Conservation (phyloP, 2,888 invertebrate species). For the Erpobdella octoculata region DNA sequence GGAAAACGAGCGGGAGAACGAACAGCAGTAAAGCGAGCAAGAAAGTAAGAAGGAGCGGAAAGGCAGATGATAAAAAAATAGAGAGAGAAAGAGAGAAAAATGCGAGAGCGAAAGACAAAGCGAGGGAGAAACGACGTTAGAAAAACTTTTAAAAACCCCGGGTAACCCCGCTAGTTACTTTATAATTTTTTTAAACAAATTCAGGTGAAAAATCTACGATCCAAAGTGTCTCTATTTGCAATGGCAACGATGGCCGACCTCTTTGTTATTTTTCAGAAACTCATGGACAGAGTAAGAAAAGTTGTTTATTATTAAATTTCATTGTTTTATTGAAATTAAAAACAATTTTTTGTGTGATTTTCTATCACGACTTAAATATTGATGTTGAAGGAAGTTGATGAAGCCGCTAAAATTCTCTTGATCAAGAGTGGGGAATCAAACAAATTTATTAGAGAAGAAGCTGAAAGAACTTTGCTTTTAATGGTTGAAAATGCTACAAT, state of each 20-base stretch:
- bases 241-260: slow-evolving; percentile 7
- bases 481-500: slow-evolving; percentile 72
- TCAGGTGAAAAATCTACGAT: slow-evolving; percentile 19
- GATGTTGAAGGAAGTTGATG: slow-evolving; percentile 67
- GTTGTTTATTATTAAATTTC: neutral
- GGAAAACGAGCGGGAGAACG: no score
- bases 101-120: no score
- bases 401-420: slow-evolving; percentile 70
- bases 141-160: neutral
- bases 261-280: neutral
- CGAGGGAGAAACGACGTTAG: no score
- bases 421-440: slow-evolving; percentile 87
- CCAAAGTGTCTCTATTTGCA: slow-evolving; percentile 20
- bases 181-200: neutral
- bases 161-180: neutral
- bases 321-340: neutral
- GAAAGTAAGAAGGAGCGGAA: no score
- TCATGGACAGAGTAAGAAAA: slow-evolving; percentile 14
- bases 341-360: neutral
- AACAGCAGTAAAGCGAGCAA: no score
- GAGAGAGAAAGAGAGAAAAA: no score
- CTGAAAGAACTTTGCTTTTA: slow-evolving; percentile 69
- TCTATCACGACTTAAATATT: neutral
- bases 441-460: slow-evolving; percentile 75
- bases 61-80: no score